Evolutionary conservation across 2,888 invertebrate genomes (phyloP).

Genomic region (Chrysotoxum bicinctum): DNA sequence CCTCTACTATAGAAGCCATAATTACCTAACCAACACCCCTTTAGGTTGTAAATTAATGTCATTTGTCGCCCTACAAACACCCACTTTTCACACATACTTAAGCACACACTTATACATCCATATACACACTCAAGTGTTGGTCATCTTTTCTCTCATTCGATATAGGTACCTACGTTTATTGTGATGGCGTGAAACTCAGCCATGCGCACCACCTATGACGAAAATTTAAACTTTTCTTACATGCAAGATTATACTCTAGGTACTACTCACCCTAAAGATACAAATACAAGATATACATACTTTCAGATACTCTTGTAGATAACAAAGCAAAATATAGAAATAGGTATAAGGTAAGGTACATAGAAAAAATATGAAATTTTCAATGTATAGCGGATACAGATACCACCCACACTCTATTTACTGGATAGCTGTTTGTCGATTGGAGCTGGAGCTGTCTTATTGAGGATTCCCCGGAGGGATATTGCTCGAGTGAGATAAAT

Average conservation of each 20-base stretch:
- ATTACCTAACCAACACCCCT: conserved; percentile 31
- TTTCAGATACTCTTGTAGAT: conserved; percentile 24
- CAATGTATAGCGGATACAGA: not conserved
- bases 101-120: not conserved
- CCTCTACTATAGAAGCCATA: conserved; percentile 12
- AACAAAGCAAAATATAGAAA: conserved; percentile 1
- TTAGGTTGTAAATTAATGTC: conserved; percentile 59
- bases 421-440: conserved; percentile 67
- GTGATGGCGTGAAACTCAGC: conserved; percentile 46
- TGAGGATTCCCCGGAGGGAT: conserved; percentile 12
- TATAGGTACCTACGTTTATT: conserved; percentile 18
- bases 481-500: conserved; percentile 41
- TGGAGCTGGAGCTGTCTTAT: conserved; percentile 48
- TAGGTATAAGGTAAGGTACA: not conserved
- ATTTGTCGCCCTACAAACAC: conserved; percentile 42
- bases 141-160: conserved; percentile 64
- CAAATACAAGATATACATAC: conserved; percentile 5
- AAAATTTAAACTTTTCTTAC: conserved; percentile 49
- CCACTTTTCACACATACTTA: conserved; percentile 19
- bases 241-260: not conserved
- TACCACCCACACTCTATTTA: conserved; percentile 70
- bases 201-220: conserved; percentile 54
- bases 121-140: conserved; percentile 41
- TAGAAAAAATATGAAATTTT: conserved; percentile 11
- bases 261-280: conserved; percentile 21